phyloP scores from a whole-genome alignment of 2,113 vertebrate species.

The Eurypyga helias region DNA sequence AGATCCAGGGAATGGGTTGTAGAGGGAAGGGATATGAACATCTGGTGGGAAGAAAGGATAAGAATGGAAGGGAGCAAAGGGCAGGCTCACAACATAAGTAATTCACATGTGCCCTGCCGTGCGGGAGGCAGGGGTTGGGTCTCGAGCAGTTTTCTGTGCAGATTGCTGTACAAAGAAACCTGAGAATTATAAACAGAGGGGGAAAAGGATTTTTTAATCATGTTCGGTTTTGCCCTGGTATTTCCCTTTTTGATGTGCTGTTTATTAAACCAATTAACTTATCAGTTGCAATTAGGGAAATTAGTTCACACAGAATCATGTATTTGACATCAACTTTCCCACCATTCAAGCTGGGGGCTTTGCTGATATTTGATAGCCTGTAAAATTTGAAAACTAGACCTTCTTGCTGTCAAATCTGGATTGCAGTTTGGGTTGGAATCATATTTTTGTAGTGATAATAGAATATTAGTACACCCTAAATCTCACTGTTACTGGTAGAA shows the following conservation, averaged over 20 bases:
- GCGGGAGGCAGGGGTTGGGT: not conserved
- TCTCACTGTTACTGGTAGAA: not conserved
- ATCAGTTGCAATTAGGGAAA: not conserved
- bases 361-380: not conserved
- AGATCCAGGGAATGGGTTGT: not conserved
- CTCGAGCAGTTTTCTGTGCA: not conserved
- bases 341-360: not conserved
- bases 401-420: not conserved
- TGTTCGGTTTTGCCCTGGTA: not conserved
- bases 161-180: not conserved
- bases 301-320: not conserved
- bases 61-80: not conserved
- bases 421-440: not conserved
- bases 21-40: not conserved
- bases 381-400: not conserved
- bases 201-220: rapidly evolving
- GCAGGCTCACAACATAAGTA: not conserved
- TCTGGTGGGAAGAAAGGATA: not conserved
- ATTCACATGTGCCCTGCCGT: rapidly evolving
- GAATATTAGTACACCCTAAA: not conserved
- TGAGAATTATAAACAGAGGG: not conserved
- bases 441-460: not conserved
- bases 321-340: not conserved
- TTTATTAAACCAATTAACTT: not conserved
- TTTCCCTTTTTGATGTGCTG: not conserved